Percentiles rank a stretch among this genome's conserved stretches.
Conservation (phyloP, 2,888 invertebrate species). For the Belgica antarctica region DNA sequence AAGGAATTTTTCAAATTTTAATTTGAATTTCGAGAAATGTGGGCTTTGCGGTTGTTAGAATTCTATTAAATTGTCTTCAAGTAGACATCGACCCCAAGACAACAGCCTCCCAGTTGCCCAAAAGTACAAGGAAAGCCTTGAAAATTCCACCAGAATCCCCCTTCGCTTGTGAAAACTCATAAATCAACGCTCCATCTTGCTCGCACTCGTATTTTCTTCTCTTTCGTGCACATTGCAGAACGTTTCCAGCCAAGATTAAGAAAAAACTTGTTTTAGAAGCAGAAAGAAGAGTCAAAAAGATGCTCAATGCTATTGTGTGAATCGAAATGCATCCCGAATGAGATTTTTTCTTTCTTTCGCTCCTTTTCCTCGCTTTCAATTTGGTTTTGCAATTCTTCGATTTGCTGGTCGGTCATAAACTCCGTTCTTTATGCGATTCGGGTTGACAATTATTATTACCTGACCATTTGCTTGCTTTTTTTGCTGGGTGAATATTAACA, state of each 20-base stretch:
- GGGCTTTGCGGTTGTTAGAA: not conserved
- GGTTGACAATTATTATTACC: conserved; percentile 28
- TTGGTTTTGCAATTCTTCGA: not conserved
- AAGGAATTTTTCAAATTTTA: too few species aligned
- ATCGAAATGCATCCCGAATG: conserved; percentile 21
- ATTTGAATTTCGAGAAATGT: not conserved
- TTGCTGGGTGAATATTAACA: too few species aligned
- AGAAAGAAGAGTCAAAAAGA: conserved; percentile 27
- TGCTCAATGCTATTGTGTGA: conserved; percentile 4
- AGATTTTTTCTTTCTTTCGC: conserved; percentile 17
- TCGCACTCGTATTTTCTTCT: not conserved
- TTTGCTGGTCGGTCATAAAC: conserved; percentile 29
- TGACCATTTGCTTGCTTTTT: not conserved
- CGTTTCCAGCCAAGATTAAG: conserved; percentile 27
- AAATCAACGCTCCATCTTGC: conserved; percentile 30
- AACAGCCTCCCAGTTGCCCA: not conserved
- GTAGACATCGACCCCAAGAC: not conserved
- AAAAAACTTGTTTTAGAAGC: conserved; percentile 17
- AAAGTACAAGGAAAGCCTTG: not conserved
- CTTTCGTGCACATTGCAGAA: conserved; percentile 13
- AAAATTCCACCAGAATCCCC: conserved; percentile 27
- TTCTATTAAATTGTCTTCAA: not conserved
- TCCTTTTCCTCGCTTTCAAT: too few species aligned
- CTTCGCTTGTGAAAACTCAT: conserved; percentile 26
- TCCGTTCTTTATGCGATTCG: conserved; percentile 28